Conservation (phyloP, 2,113 vertebrate species). For the Corvus moneduloides region DNA sequence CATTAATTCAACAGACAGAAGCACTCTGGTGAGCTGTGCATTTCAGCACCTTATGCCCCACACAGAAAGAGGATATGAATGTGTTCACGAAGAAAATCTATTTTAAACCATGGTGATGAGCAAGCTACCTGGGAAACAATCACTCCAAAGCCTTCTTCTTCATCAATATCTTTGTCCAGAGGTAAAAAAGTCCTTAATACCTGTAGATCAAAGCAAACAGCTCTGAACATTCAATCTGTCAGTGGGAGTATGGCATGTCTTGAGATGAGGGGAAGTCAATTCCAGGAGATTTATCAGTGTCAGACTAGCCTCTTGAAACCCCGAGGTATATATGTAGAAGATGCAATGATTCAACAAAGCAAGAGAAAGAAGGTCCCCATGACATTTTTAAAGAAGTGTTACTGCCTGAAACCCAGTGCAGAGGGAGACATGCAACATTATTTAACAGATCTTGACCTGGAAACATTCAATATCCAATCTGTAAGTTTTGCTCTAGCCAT, state of each 20-base stretch:
- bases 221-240: neutral
- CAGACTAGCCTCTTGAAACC: neutral
- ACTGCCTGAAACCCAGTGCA: neutral
- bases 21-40: fast-evolving
- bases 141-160: neutral
- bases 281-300: neutral
- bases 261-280: neutral
- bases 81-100: neutral
- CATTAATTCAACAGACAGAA: neutral
- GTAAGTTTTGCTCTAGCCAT: neutral
- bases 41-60: neutral
- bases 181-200: neutral
- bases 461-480: neutral
- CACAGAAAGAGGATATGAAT: neutral
- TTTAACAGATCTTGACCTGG: neutral
- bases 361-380: neutral
- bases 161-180: neutral
- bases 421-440: neutral
- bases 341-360: neutral
- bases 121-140: neutral
- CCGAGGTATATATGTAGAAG: neutral
- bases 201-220: neutral
- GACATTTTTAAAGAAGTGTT: neutral
- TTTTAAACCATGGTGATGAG: neutral
- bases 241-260: neutral